Evolutionary conservation across 2,888 invertebrate species (phyloP).

Genomic region (Drosophila differens): DNA sequence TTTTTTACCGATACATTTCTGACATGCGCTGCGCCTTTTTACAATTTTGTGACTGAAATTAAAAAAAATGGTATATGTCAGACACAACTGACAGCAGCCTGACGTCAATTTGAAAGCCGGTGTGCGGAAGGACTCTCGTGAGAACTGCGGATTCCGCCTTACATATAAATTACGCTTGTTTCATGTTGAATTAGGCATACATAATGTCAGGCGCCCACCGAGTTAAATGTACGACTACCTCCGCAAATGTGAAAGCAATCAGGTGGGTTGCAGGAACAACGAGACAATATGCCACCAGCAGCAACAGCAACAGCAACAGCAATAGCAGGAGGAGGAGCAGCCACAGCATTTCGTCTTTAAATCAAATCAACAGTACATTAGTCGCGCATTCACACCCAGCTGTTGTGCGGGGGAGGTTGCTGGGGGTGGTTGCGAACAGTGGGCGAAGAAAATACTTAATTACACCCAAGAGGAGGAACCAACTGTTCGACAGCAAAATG

Average conservation of each 20-base stretch:
- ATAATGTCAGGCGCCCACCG: conserved; percentile 14
- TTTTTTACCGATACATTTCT: conserved; percentile 33
- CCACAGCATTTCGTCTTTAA: conserved; percentile 58
- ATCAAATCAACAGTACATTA: conserved; percentile 76
- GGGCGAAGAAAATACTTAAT: conserved; percentile 9
- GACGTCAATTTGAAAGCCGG: conserved; percentile 27
- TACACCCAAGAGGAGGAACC: neutral
- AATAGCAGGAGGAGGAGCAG: neutral
- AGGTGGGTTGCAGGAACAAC: conserved; percentile 53
- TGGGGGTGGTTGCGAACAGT: conserved; percentile 31
- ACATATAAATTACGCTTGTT: conserved; percentile 62
- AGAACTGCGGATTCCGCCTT: conserved; percentile 13
- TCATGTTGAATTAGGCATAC: conserved; percentile 44
- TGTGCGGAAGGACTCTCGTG: conserved; percentile 15
- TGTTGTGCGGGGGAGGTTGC: neutral
- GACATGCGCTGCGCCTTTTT: conserved; percentile 16
- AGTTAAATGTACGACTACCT: conserved; percentile 35
- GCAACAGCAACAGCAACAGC: too few relatives aligned
- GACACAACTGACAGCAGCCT: conserved; percentile 31
- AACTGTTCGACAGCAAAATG: neutral
- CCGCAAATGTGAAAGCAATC: conserved; percentile 50
- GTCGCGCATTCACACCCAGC: conserved; percentile 37
- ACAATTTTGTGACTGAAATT: conserved; percentile 59
- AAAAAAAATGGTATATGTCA: conserved; percentile 6
- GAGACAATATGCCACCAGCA: conserved; percentile 16